These are phyloP conservation scores for Cyphomyrmex costatus DNA, from an alignment of 1,140 invertebrate species.

Conservation along the genomic window DNA sequence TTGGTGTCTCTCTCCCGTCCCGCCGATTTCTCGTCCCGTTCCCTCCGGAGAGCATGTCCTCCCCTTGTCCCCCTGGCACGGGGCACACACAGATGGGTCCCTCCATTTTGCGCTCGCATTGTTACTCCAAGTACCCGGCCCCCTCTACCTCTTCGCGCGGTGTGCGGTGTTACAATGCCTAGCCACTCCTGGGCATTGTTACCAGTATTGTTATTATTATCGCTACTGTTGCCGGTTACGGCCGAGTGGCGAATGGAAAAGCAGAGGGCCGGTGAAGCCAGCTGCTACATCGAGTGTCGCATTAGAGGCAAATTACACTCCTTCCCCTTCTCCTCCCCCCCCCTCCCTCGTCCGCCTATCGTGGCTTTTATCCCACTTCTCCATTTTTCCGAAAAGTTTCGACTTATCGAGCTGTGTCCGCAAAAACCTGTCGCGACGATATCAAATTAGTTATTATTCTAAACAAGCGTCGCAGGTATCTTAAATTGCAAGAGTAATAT, in stretches of 20 bases:
- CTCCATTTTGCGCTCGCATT: constrained; percentile 86
- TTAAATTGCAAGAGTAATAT: not conserved
- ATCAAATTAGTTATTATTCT: not conserved
- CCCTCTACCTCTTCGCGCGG: constrained; percentile 56
- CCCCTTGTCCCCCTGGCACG: constrained; percentile 40
- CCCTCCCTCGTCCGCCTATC: constrained; percentile 27
- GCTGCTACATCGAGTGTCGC: constrained; percentile 76
- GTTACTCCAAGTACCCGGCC: constrained; percentile 84
- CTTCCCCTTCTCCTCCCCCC: constrained; percentile 30
- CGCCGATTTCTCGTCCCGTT: not conserved
- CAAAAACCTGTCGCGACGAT: not conserved
- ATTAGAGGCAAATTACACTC: constrained; percentile 78
- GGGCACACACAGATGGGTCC: constrained; percentile 82
- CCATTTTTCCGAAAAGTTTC: constrained; percentile 47
- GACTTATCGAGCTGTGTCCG: constrained; percentile 34
- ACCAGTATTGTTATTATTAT: constrained; percentile 85
- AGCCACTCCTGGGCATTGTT: constrained; percentile 77
- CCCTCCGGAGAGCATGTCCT: constrained; percentile 10
- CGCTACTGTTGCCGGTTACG: constrained; percentile 82
- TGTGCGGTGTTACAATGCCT: constrained; percentile 72
- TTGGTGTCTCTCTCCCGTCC: not conserved
- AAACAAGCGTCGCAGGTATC: not conserved
- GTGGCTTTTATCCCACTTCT: constrained; percentile 36
- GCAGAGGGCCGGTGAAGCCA: constrained; percentile 70
- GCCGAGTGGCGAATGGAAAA: constrained; percentile 77